Conservation (phyloP, 2,797 vertebrate genomes). For the Falco biarmicus region DNA sequence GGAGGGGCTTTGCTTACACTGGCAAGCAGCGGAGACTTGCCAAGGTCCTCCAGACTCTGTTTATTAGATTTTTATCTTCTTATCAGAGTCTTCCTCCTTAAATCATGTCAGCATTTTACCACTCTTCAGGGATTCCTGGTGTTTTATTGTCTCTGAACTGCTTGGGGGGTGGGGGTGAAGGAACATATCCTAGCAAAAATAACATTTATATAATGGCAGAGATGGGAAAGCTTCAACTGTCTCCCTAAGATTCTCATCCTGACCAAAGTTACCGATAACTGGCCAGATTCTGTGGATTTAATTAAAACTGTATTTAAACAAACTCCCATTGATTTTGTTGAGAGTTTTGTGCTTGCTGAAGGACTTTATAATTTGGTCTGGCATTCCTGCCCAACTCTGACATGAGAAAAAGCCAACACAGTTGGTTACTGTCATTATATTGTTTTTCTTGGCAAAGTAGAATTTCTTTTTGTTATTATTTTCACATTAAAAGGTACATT, state of each 20-base stretch:
- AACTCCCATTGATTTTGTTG: conserved; percentile 23
- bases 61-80: conserved; percentile 88
- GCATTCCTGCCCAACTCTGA: background rate
- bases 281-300: conserved; percentile 16
- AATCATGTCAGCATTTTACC: conserved; percentile 85
- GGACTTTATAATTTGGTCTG: conserved; percentile 2
- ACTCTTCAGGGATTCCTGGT: conserved; percentile 82
- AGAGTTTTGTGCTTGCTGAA: conserved; percentile 31
- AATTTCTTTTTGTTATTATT: conserved; percentile 43
- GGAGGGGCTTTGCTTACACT: conserved; percentile 83
- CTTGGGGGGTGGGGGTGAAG: conserved; percentile 71
- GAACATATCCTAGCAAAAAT: conserved; percentile 70
- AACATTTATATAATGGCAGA: conserved; percentile 73
- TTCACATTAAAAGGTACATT: conserved; percentile 27
- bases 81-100: conserved; percentile 85
- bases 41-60: conserved; percentile 84
- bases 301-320: conserved; percentile 61
- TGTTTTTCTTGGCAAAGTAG: conserved; percentile 39
- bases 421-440: background rate
- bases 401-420: conserved; percentile 30
- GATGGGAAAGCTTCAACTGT: conserved; percentile 11
- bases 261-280: background rate
- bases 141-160: conserved; percentile 84
- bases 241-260: conserved; percentile 21
- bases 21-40: conserved; percentile 78